These are phyloP conservation scores for Aplysina aerophoba DNA, from an alignment of 37 sponge, comb jelly and placozoan genomes.

Conservation along the genomic window DNA sequence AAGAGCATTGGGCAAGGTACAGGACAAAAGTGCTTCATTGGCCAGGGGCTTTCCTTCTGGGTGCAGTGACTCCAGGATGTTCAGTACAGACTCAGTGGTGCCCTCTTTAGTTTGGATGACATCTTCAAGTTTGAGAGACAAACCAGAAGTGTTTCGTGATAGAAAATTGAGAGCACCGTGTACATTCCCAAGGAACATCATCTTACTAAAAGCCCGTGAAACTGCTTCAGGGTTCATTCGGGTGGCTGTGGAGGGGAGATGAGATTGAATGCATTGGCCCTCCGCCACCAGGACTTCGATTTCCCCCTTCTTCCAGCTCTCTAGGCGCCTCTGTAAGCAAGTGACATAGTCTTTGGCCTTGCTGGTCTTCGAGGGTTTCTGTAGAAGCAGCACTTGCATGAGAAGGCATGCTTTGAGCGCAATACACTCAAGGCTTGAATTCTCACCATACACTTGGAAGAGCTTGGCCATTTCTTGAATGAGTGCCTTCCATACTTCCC, in stretches of 20 bases:
- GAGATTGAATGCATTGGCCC: constrained; percentile 14
- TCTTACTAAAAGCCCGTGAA: constrained; percentile 12
- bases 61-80: too few species aligned
- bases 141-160: too few species aligned
- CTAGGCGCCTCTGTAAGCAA: neutral
- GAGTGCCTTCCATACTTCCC: neutral
- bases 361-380: too few species aligned
- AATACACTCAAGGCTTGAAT: constrained; percentile 17
- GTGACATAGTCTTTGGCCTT: too few species aligned
- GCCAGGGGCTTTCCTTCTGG: neutral
- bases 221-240: neutral
- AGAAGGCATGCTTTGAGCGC: neutral
- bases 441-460: constrained; percentile 3
- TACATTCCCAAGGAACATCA: constrained; percentile 15
- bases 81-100: too few species aligned
- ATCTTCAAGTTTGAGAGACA: too few species aligned
- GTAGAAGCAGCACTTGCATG: too few species aligned
- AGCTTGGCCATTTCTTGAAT: neutral
- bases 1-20: constrained; percentile 5
- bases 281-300: constrained; percentile 10
- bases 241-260: neutral
- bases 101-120: too few species aligned
- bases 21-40: constrained; percentile 14
- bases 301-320: constrained; percentile 18
- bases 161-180: neutral